Percentiles rank a stretch among this genome's conserved stretches.
These are phyloP conservation scores for Drosophila setosimentum DNA, from an alignment of 2,888 invertebrate genomes.

Conservation along the genomic window DNA sequence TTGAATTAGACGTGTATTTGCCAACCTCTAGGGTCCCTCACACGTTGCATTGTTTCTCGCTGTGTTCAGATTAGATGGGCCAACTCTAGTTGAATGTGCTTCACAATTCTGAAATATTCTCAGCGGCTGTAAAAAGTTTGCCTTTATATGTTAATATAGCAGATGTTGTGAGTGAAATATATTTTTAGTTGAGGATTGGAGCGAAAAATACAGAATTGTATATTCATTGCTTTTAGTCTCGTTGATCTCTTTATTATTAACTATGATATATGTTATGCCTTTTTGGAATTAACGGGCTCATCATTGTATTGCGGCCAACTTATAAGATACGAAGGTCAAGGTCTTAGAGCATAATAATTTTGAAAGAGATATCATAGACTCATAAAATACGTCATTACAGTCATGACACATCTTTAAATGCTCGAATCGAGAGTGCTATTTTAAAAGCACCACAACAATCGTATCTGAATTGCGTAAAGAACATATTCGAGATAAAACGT, in stretches of 20 bases:
- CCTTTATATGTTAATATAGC: not conserved
- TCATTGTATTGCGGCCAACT: not conserved
- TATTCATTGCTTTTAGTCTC: not conserved
- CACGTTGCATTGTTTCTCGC: slow-evolving; percentile 23
- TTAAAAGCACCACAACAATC: not conserved
- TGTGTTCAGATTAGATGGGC: slow-evolving; percentile 29
- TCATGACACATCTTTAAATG: not conserved
- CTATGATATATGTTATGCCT: not conserved
- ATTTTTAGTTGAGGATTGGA: not conserved
- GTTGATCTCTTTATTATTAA: not conserved
- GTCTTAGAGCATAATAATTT: not conserved
- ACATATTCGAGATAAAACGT: not conserved
- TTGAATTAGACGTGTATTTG: slow-evolving; percentile 62
- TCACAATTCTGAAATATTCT: slow-evolving; percentile 19
- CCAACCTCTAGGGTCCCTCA: slow-evolving; percentile 41
- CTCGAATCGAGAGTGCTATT: not conserved
- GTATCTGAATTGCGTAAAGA: not conserved
- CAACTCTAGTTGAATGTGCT: slow-evolving; percentile 33
- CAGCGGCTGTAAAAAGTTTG: slow-evolving; percentile 10
- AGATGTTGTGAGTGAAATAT: not conserved
- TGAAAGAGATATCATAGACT: not conserved
- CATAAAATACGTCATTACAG: not conserved
- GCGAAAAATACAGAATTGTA: not conserved
- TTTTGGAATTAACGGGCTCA: not conserved
- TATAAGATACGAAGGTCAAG: not conserved